Evolutionary conservation across 2,113 vertebrate species (phyloP), one percentile per base, ranked within the genome.

Genomic region (Tiliqua scincoides): DNA sequence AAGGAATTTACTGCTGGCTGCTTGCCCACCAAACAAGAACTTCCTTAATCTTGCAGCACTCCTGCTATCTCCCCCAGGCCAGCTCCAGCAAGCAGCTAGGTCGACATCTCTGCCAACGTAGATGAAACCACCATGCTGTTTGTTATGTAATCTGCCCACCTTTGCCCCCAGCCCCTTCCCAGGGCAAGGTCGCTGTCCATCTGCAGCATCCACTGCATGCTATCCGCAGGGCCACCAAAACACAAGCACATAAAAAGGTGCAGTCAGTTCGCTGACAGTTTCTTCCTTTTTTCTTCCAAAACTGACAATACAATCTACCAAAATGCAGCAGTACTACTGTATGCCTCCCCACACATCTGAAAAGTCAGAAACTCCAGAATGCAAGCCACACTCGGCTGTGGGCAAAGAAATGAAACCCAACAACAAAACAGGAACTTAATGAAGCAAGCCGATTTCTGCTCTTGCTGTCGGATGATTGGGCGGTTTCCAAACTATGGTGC

Each of bases 311-410:
- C 48, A 18, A 15, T 17, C 32, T 43, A 88, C 92, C 70, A 75
- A 89, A 52, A 14, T 88, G 92, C 92, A 83, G 90, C 84, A 54
- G 68, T 71, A 62, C 91, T 85, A 14, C 87, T 75, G 21, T 23
- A 15, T 0, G 2, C 21, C 30, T 2, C 4, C 37, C 82, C 71
- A 5, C 4, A n/a, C 73, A 65, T n/a, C 90, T 84, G 86, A 68
- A 84, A 72, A 89, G 89, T 79, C 87, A 80, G 89, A 87, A 92
- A 86, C 90, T 90, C 87, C 82, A 12, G 92, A 71, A 81, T 67
- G 52, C 11, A 32, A 37, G 62, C 57, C 1, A 1, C 87, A 72
- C 67, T n/a, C 80, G 11, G 87, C 83, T 43, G 61, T 73, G 74
- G 79, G 88, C 81, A 67, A 43, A 83, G 86, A 79, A 48, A 65